Percentiles rank a stretch among this genome's conserved stretches.
Evolutionary conservation across 1,140 invertebrate species (phyloP).

Genomic region (Calliphora vicina): DNA sequence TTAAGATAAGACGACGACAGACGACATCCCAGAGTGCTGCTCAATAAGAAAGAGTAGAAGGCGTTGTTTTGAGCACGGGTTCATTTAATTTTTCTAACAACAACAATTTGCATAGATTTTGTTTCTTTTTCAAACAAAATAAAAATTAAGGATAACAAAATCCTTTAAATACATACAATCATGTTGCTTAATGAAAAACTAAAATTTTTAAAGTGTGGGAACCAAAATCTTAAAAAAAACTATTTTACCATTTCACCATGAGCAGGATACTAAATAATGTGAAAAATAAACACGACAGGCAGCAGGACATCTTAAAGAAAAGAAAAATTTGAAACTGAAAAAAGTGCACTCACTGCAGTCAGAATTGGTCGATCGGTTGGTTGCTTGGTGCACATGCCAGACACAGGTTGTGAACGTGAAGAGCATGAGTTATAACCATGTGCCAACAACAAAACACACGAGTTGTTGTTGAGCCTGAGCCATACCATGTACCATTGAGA

Average conservation of each 20-base stretch:
- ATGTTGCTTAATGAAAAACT: background rate
- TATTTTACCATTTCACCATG: background rate
- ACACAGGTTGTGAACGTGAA: slow-evolving; percentile 41
- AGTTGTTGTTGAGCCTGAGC: slow-evolving; percentile 3
- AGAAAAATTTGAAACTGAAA: background rate
- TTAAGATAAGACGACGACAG: background rate
- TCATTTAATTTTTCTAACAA: background rate
- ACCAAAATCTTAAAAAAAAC: slow-evolving; percentile 1
- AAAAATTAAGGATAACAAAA: too few species aligned
- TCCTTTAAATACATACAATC: background rate
- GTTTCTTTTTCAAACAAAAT: background rate
- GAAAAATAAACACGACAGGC: slow-evolving; percentile 61
- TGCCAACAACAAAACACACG: slow-evolving; percentile 32
- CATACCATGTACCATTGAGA: background rate
- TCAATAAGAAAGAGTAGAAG: background rate
- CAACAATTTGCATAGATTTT: slow-evolving; percentile 22
- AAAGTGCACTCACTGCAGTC: background rate
- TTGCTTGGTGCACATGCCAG: slow-evolving; percentile 49
- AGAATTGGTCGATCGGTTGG: slow-evolving; percentile 4
- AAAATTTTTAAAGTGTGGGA: slow-evolving; percentile 21
- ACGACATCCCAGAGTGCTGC: background rate
- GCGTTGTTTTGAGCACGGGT: background rate
- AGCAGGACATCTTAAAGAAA: slow-evolving; percentile 56
- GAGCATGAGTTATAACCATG: slow-evolving; percentile 51
- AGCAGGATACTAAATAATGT: slow-evolving; percentile 52